Evolutionary conservation across 1,140 invertebrate genomes (phyloP).

Genomic region (Meloidogyne exigua): DNA sequence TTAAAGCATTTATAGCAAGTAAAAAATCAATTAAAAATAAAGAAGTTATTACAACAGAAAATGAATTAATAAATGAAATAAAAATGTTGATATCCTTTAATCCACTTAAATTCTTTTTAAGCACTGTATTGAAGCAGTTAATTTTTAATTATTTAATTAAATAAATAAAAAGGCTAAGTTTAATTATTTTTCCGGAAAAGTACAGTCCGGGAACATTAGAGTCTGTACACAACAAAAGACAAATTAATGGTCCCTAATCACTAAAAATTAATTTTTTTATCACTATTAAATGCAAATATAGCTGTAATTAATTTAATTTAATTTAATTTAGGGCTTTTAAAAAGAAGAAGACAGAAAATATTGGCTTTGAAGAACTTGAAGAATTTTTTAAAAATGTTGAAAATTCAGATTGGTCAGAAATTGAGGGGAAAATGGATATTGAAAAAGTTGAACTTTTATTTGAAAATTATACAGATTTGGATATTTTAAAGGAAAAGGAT

Average conservation of each 20-base stretch:
- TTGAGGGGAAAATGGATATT: not conserved
- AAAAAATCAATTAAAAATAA: not conserved
- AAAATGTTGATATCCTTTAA: not conserved
- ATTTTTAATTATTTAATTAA: not conserved
- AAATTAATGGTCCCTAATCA: too few relatives aligned
- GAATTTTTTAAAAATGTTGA: slow-evolving; percentile 1
- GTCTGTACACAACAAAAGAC: too few relatives aligned
- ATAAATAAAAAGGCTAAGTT: too few relatives aligned
- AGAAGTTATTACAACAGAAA: not conserved
- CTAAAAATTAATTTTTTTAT: too few relatives aligned
- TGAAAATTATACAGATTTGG: not conserved
- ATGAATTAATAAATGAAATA: not conserved
- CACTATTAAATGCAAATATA: too few relatives aligned
- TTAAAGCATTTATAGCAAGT: not conserved
- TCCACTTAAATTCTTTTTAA: not conserved
- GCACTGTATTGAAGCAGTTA: not conserved
- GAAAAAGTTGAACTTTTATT: not conserved
- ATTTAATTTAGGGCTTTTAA: not conserved
- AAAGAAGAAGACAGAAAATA: not conserved
- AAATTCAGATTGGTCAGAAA: not conserved
- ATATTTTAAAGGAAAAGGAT: not conserved
- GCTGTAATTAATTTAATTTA: too few relatives aligned
- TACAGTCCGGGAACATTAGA: too few relatives aligned
- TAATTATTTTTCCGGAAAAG: too few relatives aligned
- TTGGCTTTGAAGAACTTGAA: not conserved